phyloP scores from a whole-genome alignment of 2,888 invertebrate genomes.

The Acronicta leporina region DNA sequence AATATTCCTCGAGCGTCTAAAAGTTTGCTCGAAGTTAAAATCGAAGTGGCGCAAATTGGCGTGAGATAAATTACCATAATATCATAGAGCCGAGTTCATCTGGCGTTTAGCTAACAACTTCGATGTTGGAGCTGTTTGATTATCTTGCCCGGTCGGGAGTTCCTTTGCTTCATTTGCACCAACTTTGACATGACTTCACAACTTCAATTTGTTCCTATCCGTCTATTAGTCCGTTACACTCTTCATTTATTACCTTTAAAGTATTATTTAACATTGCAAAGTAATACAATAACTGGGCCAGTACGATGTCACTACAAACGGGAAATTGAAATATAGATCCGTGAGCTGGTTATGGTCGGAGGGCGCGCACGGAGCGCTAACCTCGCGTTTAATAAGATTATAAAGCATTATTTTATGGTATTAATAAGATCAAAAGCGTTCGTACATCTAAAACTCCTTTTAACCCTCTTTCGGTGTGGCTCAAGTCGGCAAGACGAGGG shows the following conservation, averaged over 20 bases:
- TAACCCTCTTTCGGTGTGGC: constrained; percentile 86
- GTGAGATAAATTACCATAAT: constrained; percentile 87
- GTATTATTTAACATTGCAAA: constrained; percentile 14
- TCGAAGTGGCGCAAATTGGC: constrained; percentile 82
- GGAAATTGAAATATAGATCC: constrained; percentile 80
- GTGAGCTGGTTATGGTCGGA: constrained; percentile 72
- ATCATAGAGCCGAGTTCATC: constrained; percentile 85
- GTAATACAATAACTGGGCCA: constrained; percentile 27
- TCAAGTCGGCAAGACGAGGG: constrained; percentile 88
- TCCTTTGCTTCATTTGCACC: constrained; percentile 83
- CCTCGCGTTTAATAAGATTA: constrained; percentile 93
- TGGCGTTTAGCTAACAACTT: constrained; percentile 85
- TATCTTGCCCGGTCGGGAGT: constrained; percentile 76
- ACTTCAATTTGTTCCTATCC: constrained; percentile 66
- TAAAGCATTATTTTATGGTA: constrained; percentile 93
- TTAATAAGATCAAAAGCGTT: constrained; percentile 93
- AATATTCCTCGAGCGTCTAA: constrained; percentile 70
- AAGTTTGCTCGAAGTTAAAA: constrained; percentile 80
- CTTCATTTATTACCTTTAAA: constrained; percentile 31
- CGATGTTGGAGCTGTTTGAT: constrained; percentile 78
- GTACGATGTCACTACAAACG: constrained; percentile 67
- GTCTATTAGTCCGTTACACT: constrained; percentile 22
- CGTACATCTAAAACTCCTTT: constrained; percentile 90
- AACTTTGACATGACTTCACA: constrained; percentile 66
- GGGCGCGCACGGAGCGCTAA: constrained; percentile 89